Evolutionary conservation across 2,113 vertebrate genomes (phyloP).

Genomic region (Miniopterus natalensis): DNA sequence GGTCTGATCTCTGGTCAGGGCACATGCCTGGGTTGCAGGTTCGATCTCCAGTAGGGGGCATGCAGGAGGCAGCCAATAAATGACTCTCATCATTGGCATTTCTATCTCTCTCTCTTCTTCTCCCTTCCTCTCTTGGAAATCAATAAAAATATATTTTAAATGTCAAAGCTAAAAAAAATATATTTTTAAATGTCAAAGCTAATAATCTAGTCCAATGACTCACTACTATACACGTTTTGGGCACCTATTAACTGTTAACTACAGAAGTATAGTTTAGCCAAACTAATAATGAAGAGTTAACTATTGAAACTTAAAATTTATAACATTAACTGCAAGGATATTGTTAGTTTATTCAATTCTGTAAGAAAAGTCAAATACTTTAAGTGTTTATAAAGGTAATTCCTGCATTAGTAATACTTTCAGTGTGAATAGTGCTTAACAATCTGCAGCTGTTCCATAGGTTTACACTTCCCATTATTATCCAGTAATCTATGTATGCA

Average conservation of each 20-base stretch:
- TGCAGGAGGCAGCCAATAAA: too few species aligned
- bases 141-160: too few species aligned
- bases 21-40: too few species aligned
- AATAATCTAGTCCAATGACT: background rate
- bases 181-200: background rate
- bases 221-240: background rate
- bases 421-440: background rate
- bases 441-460: fast-evolving
- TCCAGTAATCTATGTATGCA: background rate
- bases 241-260: background rate
- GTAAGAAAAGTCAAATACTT: background rate
- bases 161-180: too few species aligned
- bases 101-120: too few species aligned
- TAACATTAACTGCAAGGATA: background rate
- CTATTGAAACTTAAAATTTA: background rate
- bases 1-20: too few species aligned
- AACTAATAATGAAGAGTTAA: background rate
- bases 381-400: background rate
- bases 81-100: too few species aligned
- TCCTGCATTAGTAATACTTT: background rate
- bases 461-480: background rate
- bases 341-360: background rate
- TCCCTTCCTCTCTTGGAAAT: too few species aligned
- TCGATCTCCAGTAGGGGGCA: too few species aligned
- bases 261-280: background rate